These are phyloP conservation scores for Hippoglossus hippoglossus DNA, from an alignment of 2,797 vertebrate species.

Conservation along the genomic window DNA sequence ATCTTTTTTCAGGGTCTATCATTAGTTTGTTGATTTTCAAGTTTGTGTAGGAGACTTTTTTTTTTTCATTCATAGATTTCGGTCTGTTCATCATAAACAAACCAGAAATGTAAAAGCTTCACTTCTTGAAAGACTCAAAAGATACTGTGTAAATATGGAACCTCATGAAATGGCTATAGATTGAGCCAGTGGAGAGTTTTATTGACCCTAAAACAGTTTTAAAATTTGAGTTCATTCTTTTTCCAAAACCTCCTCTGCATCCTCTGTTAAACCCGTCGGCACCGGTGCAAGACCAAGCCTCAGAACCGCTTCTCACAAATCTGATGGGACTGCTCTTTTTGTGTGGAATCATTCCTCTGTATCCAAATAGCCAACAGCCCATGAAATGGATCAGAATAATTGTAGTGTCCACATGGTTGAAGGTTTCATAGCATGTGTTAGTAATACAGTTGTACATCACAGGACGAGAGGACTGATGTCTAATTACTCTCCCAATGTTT, in stretches of 20 bases:
- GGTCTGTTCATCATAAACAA: neutral
- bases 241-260: neutral
- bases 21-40: neutral
- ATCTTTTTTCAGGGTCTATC: conserved; percentile 1
- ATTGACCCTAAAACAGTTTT: neutral
- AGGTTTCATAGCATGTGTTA: conserved; percentile 7
- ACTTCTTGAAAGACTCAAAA: neutral
- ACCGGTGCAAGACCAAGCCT: conserved; percentile 36
- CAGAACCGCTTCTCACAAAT: conserved; percentile 39
- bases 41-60: no score
- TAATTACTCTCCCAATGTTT: no score
- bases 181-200: neutral
- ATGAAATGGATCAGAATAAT: conserved; percentile 61
- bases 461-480: neutral
- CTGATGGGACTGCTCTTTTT: conserved; percentile 36
- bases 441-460: neutral
- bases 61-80: neutral
- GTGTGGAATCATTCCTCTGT: conserved; percentile 39
- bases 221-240: neutral
- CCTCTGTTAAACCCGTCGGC: conserved; percentile 32
- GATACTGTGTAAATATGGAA: neutral
- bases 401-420: conserved; percentile 22
- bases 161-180: neutral
- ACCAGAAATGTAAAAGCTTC: neutral
- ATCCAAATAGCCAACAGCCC: conserved; percentile 41